Base-by-base conservation (phyloP, 64 coral and sea anemone genomes). In the Montipora efflorescens region DNA sequence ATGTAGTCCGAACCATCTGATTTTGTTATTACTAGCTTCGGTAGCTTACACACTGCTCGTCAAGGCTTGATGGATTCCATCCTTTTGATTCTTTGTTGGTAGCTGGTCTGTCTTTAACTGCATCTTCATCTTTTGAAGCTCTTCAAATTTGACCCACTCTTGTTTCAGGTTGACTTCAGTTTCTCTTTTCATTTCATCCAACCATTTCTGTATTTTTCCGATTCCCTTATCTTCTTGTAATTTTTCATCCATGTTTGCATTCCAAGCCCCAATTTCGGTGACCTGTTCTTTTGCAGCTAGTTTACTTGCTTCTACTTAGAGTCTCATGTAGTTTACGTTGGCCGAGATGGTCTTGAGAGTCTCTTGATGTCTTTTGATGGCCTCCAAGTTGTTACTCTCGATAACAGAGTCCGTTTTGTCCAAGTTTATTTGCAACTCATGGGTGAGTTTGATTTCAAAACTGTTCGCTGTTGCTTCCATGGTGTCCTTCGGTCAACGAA, bases 211-310 rank as follows among this genome's bases (percentile, higher is more conserved):
- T 36, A 36, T 0, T 36, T 36, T 36, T 36, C 36, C 36, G 36
- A 36, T 36, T 36, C 36, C 36, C 2, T 2, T 36, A 36, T 36
- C 36, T 36, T 36, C 28, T 28, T 28, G 28, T 28, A 28, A 28
- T 36, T 2, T 36, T 36, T 36, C 36, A 36, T 90, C 88, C 15
- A 90, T 79, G 19, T 1, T 50, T 8, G 48, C 15, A 18, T 64
- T 76, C 58, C 88, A 90, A 18, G n/a, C 61, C 15, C 58, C 45
- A n/a, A 90, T 67, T 7, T 90, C 76, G 51, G 13, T 16, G 7
- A 79, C 13, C 6, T 79, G 45, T 79, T 79, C 46, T 4, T 52
- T 19, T 50, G 76, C 76, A 49, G 48, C 76, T 1, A 79, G 48
- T 7, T 79, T 79, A 19, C 48, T 49, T 2, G 76, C 46, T 79